These are phyloP conservation scores for Eueides isabella DNA, from an alignment of 1,140 invertebrate genomes.

Conservation along the genomic window DNA sequence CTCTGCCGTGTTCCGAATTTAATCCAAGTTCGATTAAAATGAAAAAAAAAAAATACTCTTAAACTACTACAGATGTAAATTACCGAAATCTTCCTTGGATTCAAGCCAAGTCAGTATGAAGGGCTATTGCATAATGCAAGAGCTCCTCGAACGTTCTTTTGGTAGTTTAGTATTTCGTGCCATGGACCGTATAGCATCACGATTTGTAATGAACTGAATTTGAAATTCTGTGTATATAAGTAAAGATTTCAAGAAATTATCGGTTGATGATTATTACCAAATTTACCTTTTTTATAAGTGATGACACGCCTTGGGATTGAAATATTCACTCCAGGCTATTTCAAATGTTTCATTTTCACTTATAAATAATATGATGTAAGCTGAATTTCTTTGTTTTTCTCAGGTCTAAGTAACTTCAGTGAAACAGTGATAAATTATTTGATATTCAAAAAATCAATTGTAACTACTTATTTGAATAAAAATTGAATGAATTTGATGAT, in stretches of 20 bases:
- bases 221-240: not conserved
- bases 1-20: not conserved
- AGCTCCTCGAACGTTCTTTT: slow-evolving; percentile 42
- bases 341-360: too few species aligned
- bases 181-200: slow-evolving; percentile 5
- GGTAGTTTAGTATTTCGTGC: slow-evolving; percentile 36
- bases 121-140: slow-evolving; percentile 46
- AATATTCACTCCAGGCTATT: too few species aligned
- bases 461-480: too few species aligned
- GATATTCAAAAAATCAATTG: too few species aligned
- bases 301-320: too few species aligned
- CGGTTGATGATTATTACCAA: too few species aligned
- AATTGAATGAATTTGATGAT: too few species aligned
- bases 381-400: too few species aligned
- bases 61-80: slow-evolving; percentile 39
- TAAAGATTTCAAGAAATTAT: not conserved
- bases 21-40: slow-evolving; percentile 13
- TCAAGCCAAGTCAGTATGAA: slow-evolving; percentile 41
- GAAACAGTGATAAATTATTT: too few species aligned
- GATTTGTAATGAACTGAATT: not conserved
- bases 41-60: slow-evolving; percentile 27
- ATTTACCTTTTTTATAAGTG: too few species aligned
- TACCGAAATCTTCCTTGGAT: slow-evolving; percentile 42
- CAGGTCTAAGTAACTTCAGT: too few species aligned
- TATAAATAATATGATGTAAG: too few species aligned